These are phyloP conservation scores for Menidia beryllina DNA, from an alignment of 2,113 vertebrate species.

Conservation along the genomic window DNA sequence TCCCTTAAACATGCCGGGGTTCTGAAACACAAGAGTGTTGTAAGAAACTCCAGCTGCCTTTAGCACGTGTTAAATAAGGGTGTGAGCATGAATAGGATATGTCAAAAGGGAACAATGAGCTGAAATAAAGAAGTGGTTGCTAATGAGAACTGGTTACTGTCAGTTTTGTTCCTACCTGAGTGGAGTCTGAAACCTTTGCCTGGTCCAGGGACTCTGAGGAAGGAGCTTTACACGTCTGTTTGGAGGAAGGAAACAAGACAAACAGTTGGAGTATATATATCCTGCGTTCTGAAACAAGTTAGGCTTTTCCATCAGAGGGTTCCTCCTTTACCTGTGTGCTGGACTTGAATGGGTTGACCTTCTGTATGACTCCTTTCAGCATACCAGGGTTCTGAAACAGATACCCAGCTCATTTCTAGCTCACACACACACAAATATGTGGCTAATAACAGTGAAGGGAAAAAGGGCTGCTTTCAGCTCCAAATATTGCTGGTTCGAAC, in stretches of 20 bases:
- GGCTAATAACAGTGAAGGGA: too few relatives aligned
- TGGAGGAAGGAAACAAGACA: too few relatives aligned
- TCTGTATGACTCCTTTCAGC: slow-evolving; percentile 65
- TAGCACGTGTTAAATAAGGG: background rate
- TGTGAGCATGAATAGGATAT: background rate
- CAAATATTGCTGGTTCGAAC: too few relatives aligned
- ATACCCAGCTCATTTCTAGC: background rate
- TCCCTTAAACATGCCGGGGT: slow-evolving; percentile 53
- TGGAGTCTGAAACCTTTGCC: background rate
- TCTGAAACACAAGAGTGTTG: slow-evolving; percentile 57
- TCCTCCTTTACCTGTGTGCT: slow-evolving; percentile 59
- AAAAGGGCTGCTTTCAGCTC: too few relatives aligned
- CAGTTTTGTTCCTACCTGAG: slow-evolving; percentile 44
- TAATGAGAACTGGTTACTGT: background rate
- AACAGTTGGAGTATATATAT: background rate
- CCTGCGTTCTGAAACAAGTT: background rate
- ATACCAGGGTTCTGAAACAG: slow-evolving; percentile 52
- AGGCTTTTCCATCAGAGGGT: background rate
- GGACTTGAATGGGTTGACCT: slow-evolving; percentile 72
- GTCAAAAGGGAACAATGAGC: background rate
- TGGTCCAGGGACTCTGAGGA: slow-evolving; percentile 52
- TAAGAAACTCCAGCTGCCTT: background rate
- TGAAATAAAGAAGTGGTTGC: background rate
- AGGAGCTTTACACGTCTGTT: slow-evolving; percentile 43
- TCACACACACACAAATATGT: too few relatives aligned